Conservation (phyloP, 2,888 invertebrate species). For the Charanyca ferruginea region DNA sequence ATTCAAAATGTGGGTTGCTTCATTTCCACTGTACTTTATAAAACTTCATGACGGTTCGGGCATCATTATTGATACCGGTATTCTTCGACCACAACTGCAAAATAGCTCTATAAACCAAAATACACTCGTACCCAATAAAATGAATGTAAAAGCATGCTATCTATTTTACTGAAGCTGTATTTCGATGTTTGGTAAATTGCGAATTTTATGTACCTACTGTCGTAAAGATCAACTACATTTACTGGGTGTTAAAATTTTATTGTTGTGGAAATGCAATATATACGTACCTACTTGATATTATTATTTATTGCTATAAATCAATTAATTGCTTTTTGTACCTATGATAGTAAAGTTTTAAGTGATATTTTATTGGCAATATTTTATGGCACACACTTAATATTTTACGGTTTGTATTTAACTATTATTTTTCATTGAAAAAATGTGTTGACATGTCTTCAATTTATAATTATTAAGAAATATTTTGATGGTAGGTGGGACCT, state of each 20-base stretch:
- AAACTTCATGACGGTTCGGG: too few species aligned
- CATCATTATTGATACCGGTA: too few species aligned
- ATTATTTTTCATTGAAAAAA: too few species aligned
- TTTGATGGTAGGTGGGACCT: too few species aligned
- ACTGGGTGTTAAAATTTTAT: slow-evolving; percentile 46
- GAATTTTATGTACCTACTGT: slow-evolving; percentile 42
- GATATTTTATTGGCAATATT: slow-evolving; percentile 32
- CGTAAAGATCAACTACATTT: slow-evolving; percentile 49
- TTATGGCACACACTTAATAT: neutral
- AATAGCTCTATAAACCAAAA: slow-evolving; percentile 12
- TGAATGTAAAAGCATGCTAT: slow-evolving; percentile 37
- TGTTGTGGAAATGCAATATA: slow-evolving; percentile 43
- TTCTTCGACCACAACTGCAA: neutral
- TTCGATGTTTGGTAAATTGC: slow-evolving; percentile 38
- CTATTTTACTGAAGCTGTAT: slow-evolving; percentile 30
- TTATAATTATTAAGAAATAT: neutral
- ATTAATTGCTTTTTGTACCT: slow-evolving; percentile 46
- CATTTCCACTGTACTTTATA: too few species aligned
- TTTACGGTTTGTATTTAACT: slow-evolving; percentile 17
- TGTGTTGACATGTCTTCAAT: neutral
- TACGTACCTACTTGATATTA: slow-evolving; percentile 3
- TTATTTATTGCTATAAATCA: slow-evolving; percentile 44
- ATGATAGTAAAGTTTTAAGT: slow-evolving; percentile 24
- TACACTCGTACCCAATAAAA: slow-evolving; percentile 16
- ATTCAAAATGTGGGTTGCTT: too few species aligned